Percentiles rank a stretch among this genome's conserved stretches.
These are phyloP conservation scores for Diarsia brunnea DNA, from an alignment of 2,888 invertebrate genomes.

Conservation along the genomic window DNA sequence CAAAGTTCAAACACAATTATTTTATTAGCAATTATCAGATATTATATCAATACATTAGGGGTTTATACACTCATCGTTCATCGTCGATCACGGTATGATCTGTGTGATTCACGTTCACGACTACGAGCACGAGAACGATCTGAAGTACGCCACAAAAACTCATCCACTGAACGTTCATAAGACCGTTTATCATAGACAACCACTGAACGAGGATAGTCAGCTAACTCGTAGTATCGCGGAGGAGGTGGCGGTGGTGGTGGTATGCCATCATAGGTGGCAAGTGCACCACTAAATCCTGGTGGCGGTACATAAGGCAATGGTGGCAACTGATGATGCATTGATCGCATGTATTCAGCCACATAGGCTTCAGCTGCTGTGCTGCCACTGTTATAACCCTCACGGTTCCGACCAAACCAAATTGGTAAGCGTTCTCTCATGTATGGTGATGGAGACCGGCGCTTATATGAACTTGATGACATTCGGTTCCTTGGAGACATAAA, in stretches of 20 bases:
- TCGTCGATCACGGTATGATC: slow-evolving; percentile 92
- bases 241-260: slow-evolving; percentile 93
- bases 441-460: slow-evolving; percentile 91
- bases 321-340: slow-evolving; percentile 96
- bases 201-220: slow-evolving; percentile 93
- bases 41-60: slow-evolving; percentile 85
- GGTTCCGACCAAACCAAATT: slow-evolving; percentile 91
- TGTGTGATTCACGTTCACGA: slow-evolving; percentile 90
- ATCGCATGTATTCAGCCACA: slow-evolving; percentile 97
- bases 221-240: slow-evolving; percentile 92
- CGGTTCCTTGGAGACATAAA: slow-evolving; percentile 92
- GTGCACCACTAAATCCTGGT: slow-evolving; percentile 88
- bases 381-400: slow-evolving; percentile 83
- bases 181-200: slow-evolving; percentile 93
- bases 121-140: slow-evolving; percentile 92
- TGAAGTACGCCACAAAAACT: slow-evolving; percentile 95
- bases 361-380: slow-evolving; percentile 95
- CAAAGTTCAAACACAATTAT: slow-evolving; percentile 89
- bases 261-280: slow-evolving; percentile 91
- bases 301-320: slow-evolving; percentile 95
- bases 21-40: slow-evolving; percentile 84
- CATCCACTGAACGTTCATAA: slow-evolving; percentile 97
- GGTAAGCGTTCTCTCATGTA: slow-evolving; percentile 91
- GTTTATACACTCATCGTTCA: slow-evolving; percentile 76
- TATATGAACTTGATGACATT: slow-evolving; percentile 88